Percentiles rank a stretch among this genome's conserved stretches.
Conservation (phyloP, 2,113 vertebrate genomes). For the Nerophis lumbriciformis region DNA sequence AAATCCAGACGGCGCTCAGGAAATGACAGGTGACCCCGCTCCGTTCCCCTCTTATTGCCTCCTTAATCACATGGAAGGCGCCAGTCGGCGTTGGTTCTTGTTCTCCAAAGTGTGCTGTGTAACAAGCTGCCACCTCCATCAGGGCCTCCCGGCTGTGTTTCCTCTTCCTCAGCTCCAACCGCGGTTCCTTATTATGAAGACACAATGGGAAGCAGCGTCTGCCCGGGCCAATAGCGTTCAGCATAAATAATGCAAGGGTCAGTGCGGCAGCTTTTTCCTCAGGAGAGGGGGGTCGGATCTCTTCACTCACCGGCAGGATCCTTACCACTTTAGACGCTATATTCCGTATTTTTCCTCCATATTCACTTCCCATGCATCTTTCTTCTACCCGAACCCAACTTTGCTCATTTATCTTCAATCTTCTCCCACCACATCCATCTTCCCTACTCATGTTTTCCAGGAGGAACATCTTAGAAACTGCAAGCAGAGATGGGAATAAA, state of each 20-base stretch:
- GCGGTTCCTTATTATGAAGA: conserved; percentile 73
- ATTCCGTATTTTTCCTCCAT: conserved; percentile 15
- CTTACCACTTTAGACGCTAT: conserved; percentile 50
- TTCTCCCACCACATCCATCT: conserved; percentile 12
- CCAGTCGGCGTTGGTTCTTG: conserved; percentile 30
- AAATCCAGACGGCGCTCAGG: conserved; percentile 66
- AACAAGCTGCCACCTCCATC: conserved; percentile 40
- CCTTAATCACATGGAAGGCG: conserved; percentile 32
- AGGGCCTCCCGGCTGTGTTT: conserved; percentile 50
- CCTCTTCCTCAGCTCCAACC: conserved; percentile 62
- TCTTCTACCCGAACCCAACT: not conserved
- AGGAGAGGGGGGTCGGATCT: conserved; percentile 51
- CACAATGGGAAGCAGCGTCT: conserved; percentile 69
- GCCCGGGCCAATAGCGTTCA: conserved; percentile 71
- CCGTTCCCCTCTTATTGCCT: conserved; percentile 57
- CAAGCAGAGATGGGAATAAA: conserved; percentile 8
- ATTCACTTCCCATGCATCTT: conserved; percentile 10
- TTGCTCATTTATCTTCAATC: conserved; percentile 5
- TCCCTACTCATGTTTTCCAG: conserved; percentile 40
- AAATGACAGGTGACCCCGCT: conserved; percentile 69
- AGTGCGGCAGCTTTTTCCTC: conserved; percentile 64
- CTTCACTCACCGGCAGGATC: conserved; percentile 62
- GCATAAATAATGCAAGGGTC: conserved; percentile 77
- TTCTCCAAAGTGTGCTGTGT: conserved; percentile 55
- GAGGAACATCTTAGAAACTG: conserved; percentile 44